These are phyloP conservation scores for Chlamydotis undulata DNA, from an alignment of 2,113 vertebrate genomes.

Conservation along the genomic window DNA sequence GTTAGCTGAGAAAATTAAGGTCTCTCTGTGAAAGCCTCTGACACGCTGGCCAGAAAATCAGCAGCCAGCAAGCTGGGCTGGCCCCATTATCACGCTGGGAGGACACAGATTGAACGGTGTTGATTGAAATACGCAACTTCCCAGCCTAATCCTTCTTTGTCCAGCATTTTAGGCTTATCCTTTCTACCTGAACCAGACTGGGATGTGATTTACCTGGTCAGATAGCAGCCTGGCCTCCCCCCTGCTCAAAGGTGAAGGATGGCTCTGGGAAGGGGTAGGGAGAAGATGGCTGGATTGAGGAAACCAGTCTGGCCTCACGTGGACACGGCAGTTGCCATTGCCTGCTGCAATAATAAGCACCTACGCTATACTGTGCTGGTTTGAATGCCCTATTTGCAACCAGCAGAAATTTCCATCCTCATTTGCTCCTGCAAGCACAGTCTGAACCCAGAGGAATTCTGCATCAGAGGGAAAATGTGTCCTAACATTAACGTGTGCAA, in stretches of 20 bases:
- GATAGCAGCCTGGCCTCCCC: neutral
- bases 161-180: neutral
- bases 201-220: neutral
- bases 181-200: neutral
- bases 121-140: neutral
- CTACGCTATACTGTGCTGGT: neutral
- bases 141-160: neutral
- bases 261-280: neutral
- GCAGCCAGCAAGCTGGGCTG: neutral
- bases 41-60: neutral
- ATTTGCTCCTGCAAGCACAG: neutral
- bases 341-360: neutral
- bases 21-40: neutral
- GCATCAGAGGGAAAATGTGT: neutral
- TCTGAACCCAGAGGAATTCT: neutral
- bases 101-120: neutral
- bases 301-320: neutral
- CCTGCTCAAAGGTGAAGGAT: neutral
- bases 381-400: neutral
- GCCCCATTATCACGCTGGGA: rapidly evolving
- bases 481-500: neutral
- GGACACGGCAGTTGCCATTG: neutral
- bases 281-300: neutral
- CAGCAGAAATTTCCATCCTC: neutral
- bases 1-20: neutral